Evolutionary conservation across 2,797 vertebrate species (phyloP).

Genomic region (Cirrhinus mrigala): DNA sequence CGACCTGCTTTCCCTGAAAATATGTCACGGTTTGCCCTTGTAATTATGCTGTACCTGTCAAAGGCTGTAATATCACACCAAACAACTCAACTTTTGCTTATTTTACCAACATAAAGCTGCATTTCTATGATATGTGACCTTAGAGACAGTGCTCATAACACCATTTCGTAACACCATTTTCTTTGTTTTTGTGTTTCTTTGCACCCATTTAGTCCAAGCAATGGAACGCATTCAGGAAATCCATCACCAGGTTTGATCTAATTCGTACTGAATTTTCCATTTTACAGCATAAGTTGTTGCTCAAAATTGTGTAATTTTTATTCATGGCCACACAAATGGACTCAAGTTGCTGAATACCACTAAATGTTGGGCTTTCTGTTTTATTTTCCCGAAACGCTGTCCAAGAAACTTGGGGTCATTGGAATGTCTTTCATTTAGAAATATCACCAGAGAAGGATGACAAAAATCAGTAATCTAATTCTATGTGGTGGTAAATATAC

Average conservation of each 20-base stretch:
- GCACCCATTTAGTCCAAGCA: constrained; percentile 23
- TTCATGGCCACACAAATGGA: constrained; percentile 44
- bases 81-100: constrained; percentile 59
- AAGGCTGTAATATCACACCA: constrained; percentile 56
- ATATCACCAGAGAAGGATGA: constrained; percentile 37
- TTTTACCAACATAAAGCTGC: constrained; percentile 46
- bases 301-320: constrained; percentile 49
- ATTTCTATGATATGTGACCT: constrained; percentile 22
- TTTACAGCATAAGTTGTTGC: constrained; percentile 43
- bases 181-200: background rate
- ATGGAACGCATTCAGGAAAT: constrained; percentile 10
- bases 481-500: constrained; percentile 34
- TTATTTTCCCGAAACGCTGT: constrained; percentile 44
- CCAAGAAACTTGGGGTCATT: constrained; percentile 42
- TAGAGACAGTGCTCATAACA: background rate
- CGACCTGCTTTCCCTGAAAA: constrained; percentile 57
- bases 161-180: background rate
- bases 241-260: constrained; percentile 39
- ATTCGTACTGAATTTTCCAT: constrained; percentile 52
- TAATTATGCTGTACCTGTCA: constrained; percentile 57
- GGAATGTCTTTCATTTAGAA: constrained; percentile 52
- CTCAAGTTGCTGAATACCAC: constrained; percentile 40
- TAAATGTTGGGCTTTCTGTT: constrained; percentile 51
- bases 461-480: constrained; percentile 23
- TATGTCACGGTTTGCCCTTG: constrained; percentile 58